Base-by-base conservation (phyloP, 2,797 vertebrate species). In the Crocodylus rhombifer region DNA sequence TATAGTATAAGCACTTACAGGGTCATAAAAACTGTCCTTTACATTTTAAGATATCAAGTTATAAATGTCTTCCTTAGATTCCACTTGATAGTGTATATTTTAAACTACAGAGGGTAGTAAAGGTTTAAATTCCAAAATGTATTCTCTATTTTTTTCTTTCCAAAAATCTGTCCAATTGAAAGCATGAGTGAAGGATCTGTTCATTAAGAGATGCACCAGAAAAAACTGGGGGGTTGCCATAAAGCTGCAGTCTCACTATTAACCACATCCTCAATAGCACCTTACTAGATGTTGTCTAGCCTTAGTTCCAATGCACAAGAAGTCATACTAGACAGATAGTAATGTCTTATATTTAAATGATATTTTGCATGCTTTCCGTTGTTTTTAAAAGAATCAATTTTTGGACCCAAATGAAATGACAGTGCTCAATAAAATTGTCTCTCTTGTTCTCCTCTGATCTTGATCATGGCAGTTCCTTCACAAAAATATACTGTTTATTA, bases 381-480 rank as follows among this genome's bases (percentile, higher is more conserved):
- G 23, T 23, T 74, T 88, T 55, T 60, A 57, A 57, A 79, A 88
- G 9, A 33, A 85, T 1, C n/a, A 81, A 6, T 30, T 23, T 95
- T 79, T 63, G 2, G 62, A 14, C 65, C 13, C 6, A 57, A 81
- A 36, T 51, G 33, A 21, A 0, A 42, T 51, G 25, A 64, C 60
- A 67, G 7, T 42, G 10, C 14, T 8, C 14, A 85, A 51, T 20
- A 92, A 94, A 63, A n/a, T 51, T 51, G 11, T 86, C 69, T 57
- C 21, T 7, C 81, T 61, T 58, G 15, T 82, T 93, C 92, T 77
- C 63, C 92, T 84, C 73, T 0, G 5, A 86, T 64, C 1, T 1
- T n/a, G 91, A 84, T 90, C 92, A 91, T n/a, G 90, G 84, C 67
- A 90, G 80, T 95, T 93, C 90, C 87, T 95, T 92, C 91, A 87